Base-by-base conservation (phyloP, 2,888 invertebrate genomes). In the Carpatolechia fugitivella region DNA sequence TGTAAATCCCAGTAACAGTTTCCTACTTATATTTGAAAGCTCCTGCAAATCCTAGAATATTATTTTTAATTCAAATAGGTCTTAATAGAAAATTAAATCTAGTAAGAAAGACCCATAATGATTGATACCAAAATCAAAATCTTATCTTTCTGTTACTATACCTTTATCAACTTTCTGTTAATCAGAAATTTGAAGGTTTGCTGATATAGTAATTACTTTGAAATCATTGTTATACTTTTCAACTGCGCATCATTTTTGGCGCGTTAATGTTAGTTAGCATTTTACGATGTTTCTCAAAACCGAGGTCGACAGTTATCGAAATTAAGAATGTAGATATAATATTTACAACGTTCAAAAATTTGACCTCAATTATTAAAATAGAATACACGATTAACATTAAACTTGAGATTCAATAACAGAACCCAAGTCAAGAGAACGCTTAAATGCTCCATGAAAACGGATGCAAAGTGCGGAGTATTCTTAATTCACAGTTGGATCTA, bases 221-320 rank as follows among this genome's bases (percentile, higher is more conserved):
- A 24, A 10, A 20, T 35, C 38, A 40, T 47, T 52, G 47, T 46
- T 44, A 40, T 18, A 38, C n/a, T 51, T 29, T 56, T n/a, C 11
- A 48, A 52, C 52, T 52, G 31, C 52, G 52, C 52, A 52, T 41
- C 30, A 41, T 3, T 40, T 18, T 24, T 49, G 36, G 54, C 49
- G 31, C 31, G 48, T 29, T 33, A 20, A 53, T 47, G 46, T 47
- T 49, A 24, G 57, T 60, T 58, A 58, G 52, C 54, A 62, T 76
- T 74, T 73, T 72, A 67, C 13, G 36, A 55, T 60, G 60, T 66
- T 61, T 63, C 24, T 24, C 31, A 68, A 68, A 73, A 58, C 63
- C 75, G 74, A 77, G 76, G 75, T 66, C 71, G 64, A 58, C 65
- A 60, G 64, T 60, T 60, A 66, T 64, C 68, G 65, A 61, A 66